Evolutionary conservation across 2,888 invertebrate species (phyloP).

Genomic region (Onchidella celtica): DNA sequence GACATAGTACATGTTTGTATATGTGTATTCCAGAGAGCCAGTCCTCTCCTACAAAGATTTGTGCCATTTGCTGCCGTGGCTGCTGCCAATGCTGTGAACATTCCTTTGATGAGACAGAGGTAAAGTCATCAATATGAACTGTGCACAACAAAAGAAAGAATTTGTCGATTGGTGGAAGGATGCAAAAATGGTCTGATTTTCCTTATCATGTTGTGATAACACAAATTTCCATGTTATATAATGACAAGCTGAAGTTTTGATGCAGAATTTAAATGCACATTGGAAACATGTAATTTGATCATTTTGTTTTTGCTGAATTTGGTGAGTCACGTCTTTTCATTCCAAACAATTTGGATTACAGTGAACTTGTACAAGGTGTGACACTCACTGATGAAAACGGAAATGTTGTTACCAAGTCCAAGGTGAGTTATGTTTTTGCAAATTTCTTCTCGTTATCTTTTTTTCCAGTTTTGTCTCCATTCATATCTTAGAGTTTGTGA

Average conservation of each 20-base stretch:
- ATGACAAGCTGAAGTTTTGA: too few species aligned
- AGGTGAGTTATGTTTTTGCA: too few species aligned
- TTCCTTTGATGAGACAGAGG: constrained; percentile 95
- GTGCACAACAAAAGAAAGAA: too few species aligned
- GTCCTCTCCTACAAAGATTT: constrained; percentile 83
- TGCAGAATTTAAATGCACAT: too few species aligned
- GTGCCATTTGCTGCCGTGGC: constrained; percentile 98
- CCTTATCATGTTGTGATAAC: neutral
- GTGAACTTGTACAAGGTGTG: constrained; percentile 91
- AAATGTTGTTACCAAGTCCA: constrained; percentile 83
- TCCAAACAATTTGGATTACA: too few species aligned
- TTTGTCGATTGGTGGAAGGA: too few species aligned
- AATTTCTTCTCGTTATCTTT: constrained; percentile 13
- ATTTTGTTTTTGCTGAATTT: too few species aligned
- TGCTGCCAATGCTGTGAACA: constrained; percentile 98
- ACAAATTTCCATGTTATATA: neutral
- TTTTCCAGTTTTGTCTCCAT: neutral
- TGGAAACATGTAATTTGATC: too few species aligned
- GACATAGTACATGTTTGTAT: constrained; percentile 88
- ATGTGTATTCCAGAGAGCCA: constrained; percentile 69
- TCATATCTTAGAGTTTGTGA: neutral
- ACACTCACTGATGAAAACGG: constrained; percentile 89
- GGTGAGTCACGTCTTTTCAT: too few species aligned
- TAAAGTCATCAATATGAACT: constrained; percentile 52
- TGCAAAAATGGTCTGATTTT: neutral